Percentiles rank a stretch among this genome's conserved stretches.
phyloP scores from a whole-genome alignment of 2,113 vertebrate species.

The Poeciliopsis turrubarensis region DNA sequence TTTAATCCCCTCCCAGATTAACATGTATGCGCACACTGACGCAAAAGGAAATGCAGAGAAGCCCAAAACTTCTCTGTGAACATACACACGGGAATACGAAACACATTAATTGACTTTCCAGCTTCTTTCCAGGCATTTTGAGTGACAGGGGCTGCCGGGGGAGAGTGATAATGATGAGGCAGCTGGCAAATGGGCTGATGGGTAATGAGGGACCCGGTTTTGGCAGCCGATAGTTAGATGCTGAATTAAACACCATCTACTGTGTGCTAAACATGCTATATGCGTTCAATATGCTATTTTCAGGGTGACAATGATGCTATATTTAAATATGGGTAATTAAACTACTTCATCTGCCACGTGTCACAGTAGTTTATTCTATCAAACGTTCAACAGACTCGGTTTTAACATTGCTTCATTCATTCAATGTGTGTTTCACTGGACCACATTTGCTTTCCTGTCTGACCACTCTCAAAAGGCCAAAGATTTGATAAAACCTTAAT shows the following conservation, averaged over 20 bases:
- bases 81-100: slow-evolving; percentile 61
- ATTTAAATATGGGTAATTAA: slow-evolving; percentile 38
- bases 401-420: background rate
- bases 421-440: background rate
- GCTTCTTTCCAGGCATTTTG: slow-evolving; percentile 65
- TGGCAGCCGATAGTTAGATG: slow-evolving; percentile 69
- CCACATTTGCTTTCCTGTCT: background rate
- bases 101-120: slow-evolving; percentile 71
- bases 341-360: slow-evolving; percentile 36
- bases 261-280: slow-evolving; percentile 51
- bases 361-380: slow-evolving; percentile 20
- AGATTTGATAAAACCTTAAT: too few relatives aligned
- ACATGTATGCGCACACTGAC: slow-evolving; percentile 21
- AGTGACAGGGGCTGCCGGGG: slow-evolving; percentile 71
- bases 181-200: slow-evolving; percentile 77
- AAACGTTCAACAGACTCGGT: background rate
- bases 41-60: background rate
- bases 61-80: slow-evolving; percentile 3
- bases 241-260: slow-evolving; percentile 64
- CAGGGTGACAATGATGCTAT: slow-evolving; percentile 43
- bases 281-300: slow-evolving; percentile 51
- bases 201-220: slow-evolving; percentile 73
- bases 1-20: background rate
- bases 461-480: background rate
- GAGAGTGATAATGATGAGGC: slow-evolving; percentile 78